Conservation (phyloP, 2,888 invertebrate species). For the Vesta saturnalis region DNA sequence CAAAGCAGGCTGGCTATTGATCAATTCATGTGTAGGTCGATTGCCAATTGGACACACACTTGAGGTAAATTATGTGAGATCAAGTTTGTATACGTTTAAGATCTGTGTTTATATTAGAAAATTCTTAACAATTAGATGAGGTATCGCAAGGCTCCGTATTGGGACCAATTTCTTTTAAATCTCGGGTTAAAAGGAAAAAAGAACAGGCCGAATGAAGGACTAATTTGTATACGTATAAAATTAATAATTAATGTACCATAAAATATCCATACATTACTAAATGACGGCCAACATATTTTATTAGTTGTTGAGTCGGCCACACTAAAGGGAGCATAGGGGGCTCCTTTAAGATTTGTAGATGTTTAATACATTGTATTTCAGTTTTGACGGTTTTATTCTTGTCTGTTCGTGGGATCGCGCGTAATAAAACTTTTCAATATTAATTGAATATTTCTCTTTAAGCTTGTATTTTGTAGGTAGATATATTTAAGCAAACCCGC, state of each 20-base stretch:
- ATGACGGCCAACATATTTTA: conserved; percentile 58
- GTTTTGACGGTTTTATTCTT: conserved; percentile 54
- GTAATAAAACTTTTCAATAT: conserved; percentile 46
- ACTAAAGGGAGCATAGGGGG: conserved; percentile 34
- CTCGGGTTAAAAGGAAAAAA: background rate
- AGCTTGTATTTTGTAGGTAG: no score
- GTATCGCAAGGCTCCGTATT: background rate
- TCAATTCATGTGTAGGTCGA: conserved; percentile 48
- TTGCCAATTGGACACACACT: conserved; percentile 36
- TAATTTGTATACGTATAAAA: conserved; percentile 48
- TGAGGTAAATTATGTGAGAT: conserved; percentile 27
- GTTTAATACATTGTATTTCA: conserved; percentile 60
- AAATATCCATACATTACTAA: conserved; percentile 55
- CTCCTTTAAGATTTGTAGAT: conserved; percentile 56
- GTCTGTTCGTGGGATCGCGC: conserved; percentile 46
- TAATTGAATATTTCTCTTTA: conserved; percentile 33
- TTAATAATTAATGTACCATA: conserved; percentile 60
- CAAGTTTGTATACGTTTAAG: conserved; percentile 8
- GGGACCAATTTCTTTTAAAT: background rate
- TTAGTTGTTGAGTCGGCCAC: conserved; percentile 56
- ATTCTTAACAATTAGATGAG: background rate
- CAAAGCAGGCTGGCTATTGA: conserved; percentile 50
- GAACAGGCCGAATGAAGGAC: conserved; percentile 24
- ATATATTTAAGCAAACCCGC: background rate
- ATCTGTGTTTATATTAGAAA: background rate